Conservation (phyloP, 2,888 invertebrate genomes). For the Galeopsomyia nigrocyanea region DNA sequence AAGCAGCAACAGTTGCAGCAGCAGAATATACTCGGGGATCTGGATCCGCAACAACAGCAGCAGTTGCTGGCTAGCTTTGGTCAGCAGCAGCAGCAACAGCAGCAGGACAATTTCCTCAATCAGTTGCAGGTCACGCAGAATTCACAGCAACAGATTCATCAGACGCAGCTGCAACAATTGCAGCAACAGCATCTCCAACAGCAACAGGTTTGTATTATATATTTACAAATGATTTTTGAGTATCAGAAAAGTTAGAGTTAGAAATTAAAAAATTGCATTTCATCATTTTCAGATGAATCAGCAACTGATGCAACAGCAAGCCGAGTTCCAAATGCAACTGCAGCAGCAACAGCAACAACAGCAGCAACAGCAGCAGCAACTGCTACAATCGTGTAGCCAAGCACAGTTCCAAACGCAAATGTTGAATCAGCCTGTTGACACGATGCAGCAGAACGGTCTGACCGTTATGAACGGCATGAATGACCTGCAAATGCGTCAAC, state of each 20-base stretch:
- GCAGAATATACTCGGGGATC: constrained; percentile 50
- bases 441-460: constrained; percentile 60
- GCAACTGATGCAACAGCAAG: constrained; percentile 56
- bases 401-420: constrained; percentile 62
- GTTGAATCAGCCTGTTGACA: constrained; percentile 65
- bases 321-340: constrained; percentile 64
- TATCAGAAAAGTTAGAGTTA: no score
- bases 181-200: constrained; percentile 59
- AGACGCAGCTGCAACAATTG: constrained; percentile 56
- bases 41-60: constrained; percentile 44
- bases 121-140: constrained; percentile 60
- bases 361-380: constrained; percentile 61
- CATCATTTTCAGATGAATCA: constrained; percentile 53
- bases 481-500: constrained; percentile 60
- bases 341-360: constrained; percentile 64
- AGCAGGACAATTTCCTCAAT: constrained; percentile 48
- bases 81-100: constrained; percentile 39
- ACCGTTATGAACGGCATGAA: constrained; percentile 58
- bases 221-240: neutral
- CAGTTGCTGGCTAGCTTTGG: constrained; percentile 41
- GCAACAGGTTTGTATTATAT: constrained; percentile 50
- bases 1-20: constrained; percentile 56
- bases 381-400: constrained; percentile 64
- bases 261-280: neutral
- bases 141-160: constrained; percentile 62